A percentile compares a stretch with the other conserved stretches of the same genome.
Conservation (phyloP, 2,888 invertebrate genomes). For the Idaea straminata region DNA sequence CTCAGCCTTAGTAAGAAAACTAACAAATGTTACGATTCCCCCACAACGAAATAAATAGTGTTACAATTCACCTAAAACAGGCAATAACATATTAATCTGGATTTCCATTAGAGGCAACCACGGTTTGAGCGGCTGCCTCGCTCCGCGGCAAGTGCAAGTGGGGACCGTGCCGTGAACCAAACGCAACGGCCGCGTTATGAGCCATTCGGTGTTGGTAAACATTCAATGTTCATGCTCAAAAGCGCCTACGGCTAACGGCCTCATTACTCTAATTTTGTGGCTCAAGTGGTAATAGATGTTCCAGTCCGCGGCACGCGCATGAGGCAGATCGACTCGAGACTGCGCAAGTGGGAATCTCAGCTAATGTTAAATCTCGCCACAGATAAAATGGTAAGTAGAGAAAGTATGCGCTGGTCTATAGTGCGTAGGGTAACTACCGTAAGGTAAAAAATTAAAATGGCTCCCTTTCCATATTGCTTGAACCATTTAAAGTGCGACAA, state of each 20-base stretch:
- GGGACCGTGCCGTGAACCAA: not conserved
- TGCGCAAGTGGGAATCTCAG: no score
- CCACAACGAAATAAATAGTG: no score
- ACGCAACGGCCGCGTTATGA: not conserved
- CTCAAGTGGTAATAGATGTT: no score
- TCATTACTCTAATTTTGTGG: no score
- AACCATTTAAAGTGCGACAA: constrained; percentile 16
- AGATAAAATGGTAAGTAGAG: constrained; percentile 33
- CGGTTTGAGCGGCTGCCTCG: not conserved
- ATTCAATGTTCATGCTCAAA: no score
- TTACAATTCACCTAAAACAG: not conserved
- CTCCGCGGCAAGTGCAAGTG: not conserved
- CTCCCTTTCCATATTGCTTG: constrained; percentile 25
- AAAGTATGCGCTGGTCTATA: constrained; percentile 38
- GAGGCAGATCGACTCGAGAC: no score
- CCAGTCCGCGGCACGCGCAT: no score
- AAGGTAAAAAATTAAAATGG: constrained; percentile 37
- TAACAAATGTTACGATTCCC: no score
- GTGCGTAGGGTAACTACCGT: constrained; percentile 58
- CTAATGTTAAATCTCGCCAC: constrained; percentile 2
- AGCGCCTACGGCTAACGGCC: no score
- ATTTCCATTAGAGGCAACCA: not conserved
- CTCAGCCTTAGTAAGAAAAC: no score
- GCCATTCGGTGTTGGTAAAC: no score
- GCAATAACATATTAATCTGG: constrained; percentile 1